Evolutionary conservation across 2,888 invertebrate genomes (phyloP).

Genomic region (Ornithoptera priamus): DNA sequence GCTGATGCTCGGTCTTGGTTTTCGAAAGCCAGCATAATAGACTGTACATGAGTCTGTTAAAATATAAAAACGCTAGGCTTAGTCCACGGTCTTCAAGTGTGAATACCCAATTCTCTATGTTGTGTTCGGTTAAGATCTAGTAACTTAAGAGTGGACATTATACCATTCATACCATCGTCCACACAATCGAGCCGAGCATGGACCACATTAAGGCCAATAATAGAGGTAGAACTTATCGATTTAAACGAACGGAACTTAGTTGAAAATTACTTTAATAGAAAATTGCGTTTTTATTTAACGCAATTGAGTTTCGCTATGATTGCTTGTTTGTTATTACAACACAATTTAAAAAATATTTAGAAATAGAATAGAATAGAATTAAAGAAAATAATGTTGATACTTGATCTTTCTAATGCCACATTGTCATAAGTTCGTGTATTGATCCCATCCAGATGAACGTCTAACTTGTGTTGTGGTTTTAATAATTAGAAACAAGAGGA

Average conservation of each 20-base stretch:
- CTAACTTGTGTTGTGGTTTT: too few relatives aligned
- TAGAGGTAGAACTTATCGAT: slow-evolving; percentile 47
- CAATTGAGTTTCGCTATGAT: slow-evolving; percentile 19
- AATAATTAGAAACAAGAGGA: too few relatives aligned
- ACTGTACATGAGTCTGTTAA: too few relatives aligned
- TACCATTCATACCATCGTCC: slow-evolving; percentile 30
- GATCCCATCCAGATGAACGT: too few relatives aligned
- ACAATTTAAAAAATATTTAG: neutral
- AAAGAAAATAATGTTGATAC: too few relatives aligned
- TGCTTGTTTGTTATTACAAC: neutral
- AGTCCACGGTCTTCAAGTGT: neutral
- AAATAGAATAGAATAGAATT: too few relatives aligned
- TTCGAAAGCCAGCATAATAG: too few relatives aligned
- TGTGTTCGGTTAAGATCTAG: neutral
- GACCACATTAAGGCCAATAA: slow-evolving; percentile 53
- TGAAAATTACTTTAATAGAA: slow-evolving; percentile 40
- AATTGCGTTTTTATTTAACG: slow-evolving; percentile 13
- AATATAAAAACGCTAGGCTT: neutral
- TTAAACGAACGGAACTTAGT: slow-evolving; percentile 51
- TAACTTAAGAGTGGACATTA: neutral
- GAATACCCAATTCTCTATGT: neutral
- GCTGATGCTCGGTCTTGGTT: too few relatives aligned
- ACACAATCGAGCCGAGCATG: slow-evolving; percentile 34
- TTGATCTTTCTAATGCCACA: too few relatives aligned
- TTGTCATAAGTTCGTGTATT: too few relatives aligned